Evolutionary conservation across 2,888 invertebrate genomes (phyloP).

Genomic region (Cephus pulcher): DNA sequence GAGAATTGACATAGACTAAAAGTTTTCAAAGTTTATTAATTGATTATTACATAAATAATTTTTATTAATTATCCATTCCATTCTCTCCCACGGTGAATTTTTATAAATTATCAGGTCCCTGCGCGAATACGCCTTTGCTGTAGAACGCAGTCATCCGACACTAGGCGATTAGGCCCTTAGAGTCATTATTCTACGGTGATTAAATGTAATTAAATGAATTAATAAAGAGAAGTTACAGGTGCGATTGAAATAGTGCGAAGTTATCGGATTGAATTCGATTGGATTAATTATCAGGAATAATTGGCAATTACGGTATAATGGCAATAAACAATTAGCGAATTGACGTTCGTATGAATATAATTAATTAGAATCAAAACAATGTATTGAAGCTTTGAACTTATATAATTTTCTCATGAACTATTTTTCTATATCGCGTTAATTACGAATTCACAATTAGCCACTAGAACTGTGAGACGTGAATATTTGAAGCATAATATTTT

Average conservation of each 20-base stretch:
- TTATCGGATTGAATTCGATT: not conserved
- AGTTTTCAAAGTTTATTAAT: not conserved
- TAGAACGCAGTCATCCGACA: constrained; percentile 26
- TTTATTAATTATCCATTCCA: not conserved
- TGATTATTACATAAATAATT: not conserved
- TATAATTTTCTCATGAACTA: not conserved
- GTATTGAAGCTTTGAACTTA: not conserved
- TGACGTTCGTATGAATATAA: not conserved
- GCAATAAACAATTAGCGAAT: not conserved
- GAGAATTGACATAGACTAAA: not conserved
- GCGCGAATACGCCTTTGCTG: constrained; percentile 28
- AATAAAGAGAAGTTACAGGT: constrained; percentile 24
- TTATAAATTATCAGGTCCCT: constrained; percentile 8
- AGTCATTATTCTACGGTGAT: constrained; percentile 27
- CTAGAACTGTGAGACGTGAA: not conserved
- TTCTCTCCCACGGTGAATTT: not conserved
- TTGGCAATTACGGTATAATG: not conserved
- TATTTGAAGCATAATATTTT: not conserved
- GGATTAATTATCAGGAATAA: not conserved
- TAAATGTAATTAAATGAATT: constrained; percentile 36
- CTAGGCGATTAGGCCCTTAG: constrained; percentile 22
- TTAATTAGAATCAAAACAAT: not conserved
- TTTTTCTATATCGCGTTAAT: not conserved
- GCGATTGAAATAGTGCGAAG: not conserved
- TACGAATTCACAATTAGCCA: not conserved